Conservation (phyloP, 2,797 vertebrate species). For the Microhierax caerulescens region DNA sequence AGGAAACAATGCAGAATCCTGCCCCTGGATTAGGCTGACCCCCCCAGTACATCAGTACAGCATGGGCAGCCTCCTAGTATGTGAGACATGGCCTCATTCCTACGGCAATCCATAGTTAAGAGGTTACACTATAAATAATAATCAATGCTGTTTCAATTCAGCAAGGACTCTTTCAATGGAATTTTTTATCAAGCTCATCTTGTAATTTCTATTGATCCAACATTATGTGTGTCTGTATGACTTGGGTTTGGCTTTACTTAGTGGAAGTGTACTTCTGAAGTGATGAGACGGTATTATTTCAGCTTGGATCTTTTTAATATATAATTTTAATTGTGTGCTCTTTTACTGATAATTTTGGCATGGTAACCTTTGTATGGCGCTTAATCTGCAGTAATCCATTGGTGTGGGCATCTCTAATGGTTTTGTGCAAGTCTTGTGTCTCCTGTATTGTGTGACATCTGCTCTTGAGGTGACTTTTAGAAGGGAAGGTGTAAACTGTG, state of each 20-base stretch:
- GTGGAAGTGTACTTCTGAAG: background rate
- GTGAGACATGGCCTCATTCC: background rate
- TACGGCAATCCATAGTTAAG: background rate
- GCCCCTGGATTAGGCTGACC: background rate
- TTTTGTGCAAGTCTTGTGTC: background rate
- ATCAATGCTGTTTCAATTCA: background rate
- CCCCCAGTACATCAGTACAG: accelerated
- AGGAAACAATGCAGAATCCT: background rate
- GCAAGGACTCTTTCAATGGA: background rate
- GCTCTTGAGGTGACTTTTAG: background rate
- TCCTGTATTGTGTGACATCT: background rate
- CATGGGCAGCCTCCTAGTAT: accelerated
- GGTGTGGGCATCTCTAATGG: accelerated
- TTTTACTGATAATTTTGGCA: background rate
- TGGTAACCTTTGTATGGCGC: background rate
- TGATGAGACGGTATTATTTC: background rate
- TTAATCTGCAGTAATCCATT: too few species aligned
- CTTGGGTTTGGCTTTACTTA: background rate
- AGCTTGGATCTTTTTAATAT: background rate
- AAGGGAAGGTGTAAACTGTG: background rate
- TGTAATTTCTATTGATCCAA: background rate
- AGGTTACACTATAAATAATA: background rate
- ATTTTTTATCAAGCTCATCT: background rate
- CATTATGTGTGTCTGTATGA: background rate
- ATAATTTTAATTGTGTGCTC: background rate